Evolutionary conservation across 2,888 invertebrate genomes (phyloP).

Genomic region (Mesopsocus fuscifrons): DNA sequence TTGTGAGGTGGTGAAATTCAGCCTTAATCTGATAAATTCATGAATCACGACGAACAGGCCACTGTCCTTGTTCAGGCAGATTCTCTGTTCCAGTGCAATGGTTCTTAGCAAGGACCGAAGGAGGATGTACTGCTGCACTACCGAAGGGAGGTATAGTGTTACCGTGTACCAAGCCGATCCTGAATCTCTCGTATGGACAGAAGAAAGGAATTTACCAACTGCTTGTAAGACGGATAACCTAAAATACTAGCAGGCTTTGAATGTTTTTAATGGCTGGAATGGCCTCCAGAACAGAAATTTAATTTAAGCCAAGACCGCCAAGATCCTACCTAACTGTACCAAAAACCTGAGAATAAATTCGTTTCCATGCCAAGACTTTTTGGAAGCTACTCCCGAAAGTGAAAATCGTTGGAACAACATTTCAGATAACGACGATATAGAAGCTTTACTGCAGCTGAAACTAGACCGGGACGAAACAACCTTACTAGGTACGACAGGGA

Average conservation of each 20-base stretch:
- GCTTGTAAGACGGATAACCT: slow-evolving; percentile 22
- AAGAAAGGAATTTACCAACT: slow-evolving; percentile 39
- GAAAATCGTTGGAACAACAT: background rate
- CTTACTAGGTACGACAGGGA: slow-evolving; percentile 66
- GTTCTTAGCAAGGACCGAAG: slow-evolving; percentile 45
- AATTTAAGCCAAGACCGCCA: background rate
- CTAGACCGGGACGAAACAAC: slow-evolving; percentile 63
- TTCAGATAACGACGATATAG: slow-evolving; percentile 46
- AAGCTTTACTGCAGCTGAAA: slow-evolving; percentile 62
- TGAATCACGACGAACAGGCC: too few species aligned
- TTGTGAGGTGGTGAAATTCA: too few species aligned
- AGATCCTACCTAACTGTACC: too few species aligned
- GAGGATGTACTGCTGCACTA: slow-evolving; percentile 48
- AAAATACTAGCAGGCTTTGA: too few species aligned
- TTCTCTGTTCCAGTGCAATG: slow-evolving; percentile 37
- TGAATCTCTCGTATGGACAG: slow-evolving; percentile 38
- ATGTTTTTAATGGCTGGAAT: too few species aligned
- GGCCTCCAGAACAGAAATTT: too few species aligned
- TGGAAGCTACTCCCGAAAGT: too few species aligned
- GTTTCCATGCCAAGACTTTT: too few species aligned
- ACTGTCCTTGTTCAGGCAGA: too few species aligned
- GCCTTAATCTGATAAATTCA: too few species aligned
- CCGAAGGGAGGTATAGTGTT: slow-evolving; percentile 29
- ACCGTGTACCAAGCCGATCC: slow-evolving; percentile 29
- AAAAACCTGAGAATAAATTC: too few species aligned